A percentile compares a stretch with the other conserved stretches of the same genome.
These are phyloP conservation scores for Tolypeutes matacus DNA, from an alignment of 2,797 vertebrate species.

Conservation along the genomic window DNA sequence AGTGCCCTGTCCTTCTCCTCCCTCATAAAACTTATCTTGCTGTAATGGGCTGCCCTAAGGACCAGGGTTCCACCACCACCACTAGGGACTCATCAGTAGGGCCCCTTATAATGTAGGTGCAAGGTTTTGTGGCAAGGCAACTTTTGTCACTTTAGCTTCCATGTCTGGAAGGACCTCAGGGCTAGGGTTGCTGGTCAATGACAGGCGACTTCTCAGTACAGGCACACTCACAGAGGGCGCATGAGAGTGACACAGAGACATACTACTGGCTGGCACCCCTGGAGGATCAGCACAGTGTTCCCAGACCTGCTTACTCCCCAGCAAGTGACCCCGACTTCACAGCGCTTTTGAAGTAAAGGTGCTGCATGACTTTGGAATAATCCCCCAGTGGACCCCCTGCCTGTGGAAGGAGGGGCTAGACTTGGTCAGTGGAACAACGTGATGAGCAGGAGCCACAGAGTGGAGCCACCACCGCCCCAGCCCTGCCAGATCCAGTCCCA, in stretches of 20 bases:
- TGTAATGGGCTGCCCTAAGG: not conserved
- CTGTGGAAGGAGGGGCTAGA: not conserved
- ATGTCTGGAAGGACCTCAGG: not conserved
- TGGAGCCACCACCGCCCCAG: conserved; percentile 2
- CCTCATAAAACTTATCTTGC: conserved; percentile 44
- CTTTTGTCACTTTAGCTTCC: conserved; percentile 41
- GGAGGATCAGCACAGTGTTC: not conserved
- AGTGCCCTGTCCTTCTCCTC: not conserved
- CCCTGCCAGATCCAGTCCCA: not conserved
- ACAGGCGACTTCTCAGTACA: conserved; percentile 25
- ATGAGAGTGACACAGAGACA: not conserved
- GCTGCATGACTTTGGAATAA: conserved; percentile 40
- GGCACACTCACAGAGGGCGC: not conserved
- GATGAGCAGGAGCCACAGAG: conserved; percentile 22
- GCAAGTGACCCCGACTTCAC: conserved; percentile 25
- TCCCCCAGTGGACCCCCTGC: not conserved
- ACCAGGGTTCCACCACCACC: not conserved
- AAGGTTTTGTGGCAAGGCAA: conserved; percentile 28
- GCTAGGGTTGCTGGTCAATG: conserved; percentile 5
- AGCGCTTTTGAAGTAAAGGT: conserved; percentile 24
- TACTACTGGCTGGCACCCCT: not conserved
- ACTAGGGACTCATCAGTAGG: not conserved
- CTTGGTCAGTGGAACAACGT: not conserved
- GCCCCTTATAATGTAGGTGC: not conserved
- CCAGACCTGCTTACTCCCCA: conserved; percentile 14